These are phyloP conservation scores for Carpatolechia fugitivella DNA, from an alignment of 2,888 invertebrate genomes.

Conservation along the genomic window DNA sequence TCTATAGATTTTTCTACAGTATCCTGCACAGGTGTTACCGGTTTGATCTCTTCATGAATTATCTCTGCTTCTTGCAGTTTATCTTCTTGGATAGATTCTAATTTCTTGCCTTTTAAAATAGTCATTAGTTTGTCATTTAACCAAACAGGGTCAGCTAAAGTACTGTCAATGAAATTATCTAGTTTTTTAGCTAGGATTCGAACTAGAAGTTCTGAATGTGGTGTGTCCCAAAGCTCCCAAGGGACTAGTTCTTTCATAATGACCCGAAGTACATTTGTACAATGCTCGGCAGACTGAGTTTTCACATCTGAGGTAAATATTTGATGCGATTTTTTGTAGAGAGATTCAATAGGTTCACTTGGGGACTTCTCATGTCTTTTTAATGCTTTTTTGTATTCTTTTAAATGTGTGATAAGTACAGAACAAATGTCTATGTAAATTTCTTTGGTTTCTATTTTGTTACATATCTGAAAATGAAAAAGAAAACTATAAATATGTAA, in stretches of 20 bases:
- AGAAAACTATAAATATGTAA: background rate
- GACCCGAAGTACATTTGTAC: conserved; percentile 78
- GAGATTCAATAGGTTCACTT: conserved; percentile 58
- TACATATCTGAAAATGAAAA: conserved; percentile 52
- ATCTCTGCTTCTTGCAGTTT: conserved; percentile 17
- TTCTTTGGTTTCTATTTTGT: conserved; percentile 68
- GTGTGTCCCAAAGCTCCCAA: conserved; percentile 84
- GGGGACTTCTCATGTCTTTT: conserved; percentile 76
- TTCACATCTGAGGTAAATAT: conserved; percentile 57
- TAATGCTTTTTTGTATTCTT: conserved; percentile 81
- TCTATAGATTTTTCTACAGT: background rate
- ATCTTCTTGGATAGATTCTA: conserved; percentile 14
- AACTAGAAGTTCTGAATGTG: conserved; percentile 81
- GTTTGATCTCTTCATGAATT: conserved; percentile 8
- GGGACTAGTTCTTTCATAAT: conserved; percentile 81
- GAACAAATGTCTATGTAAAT: conserved; percentile 68
- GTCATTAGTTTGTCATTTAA: conserved; percentile 61
- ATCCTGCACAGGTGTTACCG: background rate
- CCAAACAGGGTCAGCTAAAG: conserved; percentile 74
- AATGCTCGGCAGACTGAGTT: conserved; percentile 75
- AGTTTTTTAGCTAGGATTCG: conserved; percentile 81
- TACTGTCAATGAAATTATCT: conserved; percentile 66
- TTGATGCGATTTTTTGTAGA: conserved; percentile 69
- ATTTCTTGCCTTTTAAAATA: conserved; percentile 41
- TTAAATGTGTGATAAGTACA: conserved; percentile 80